Conservation (phyloP, 2,888 invertebrate genomes). For the Heteromyza rotundicornis region DNA sequence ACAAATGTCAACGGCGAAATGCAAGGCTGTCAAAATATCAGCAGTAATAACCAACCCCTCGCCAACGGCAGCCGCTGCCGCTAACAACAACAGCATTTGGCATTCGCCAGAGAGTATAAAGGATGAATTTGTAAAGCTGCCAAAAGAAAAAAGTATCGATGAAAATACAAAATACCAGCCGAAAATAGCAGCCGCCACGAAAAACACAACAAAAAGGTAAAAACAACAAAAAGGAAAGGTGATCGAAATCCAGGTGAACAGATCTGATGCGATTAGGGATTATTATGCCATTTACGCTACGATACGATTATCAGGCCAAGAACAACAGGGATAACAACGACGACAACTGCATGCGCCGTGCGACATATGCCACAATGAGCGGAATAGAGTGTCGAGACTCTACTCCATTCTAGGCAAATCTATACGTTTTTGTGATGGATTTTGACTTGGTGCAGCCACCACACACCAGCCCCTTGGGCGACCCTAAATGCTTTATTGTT, state of each 20-base stretch:
- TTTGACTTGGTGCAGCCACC: background rate
- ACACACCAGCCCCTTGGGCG: background rate
- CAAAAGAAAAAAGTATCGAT: constrained; percentile 40
- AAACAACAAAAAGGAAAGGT: background rate
- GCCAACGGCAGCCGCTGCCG: background rate
- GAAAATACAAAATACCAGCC: constrained; percentile 11
- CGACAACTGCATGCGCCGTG: constrained; percentile 42
- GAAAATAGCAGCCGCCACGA: constrained; percentile 13
- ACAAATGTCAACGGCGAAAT: constrained; percentile 1
- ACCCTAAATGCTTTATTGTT: background rate
- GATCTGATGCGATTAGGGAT: constrained; percentile 57
- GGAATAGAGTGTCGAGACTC: no score
- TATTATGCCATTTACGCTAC: constrained; percentile 57
- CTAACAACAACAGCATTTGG: background rate
- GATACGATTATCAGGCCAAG: constrained; percentile 48
- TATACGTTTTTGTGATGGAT: no score
- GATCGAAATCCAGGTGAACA: constrained; percentile 33
- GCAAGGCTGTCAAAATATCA: background rate
- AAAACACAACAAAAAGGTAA: background rate
- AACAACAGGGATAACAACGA: constrained; percentile 12
- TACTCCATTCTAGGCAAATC: constrained; percentile 4
- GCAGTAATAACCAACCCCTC: constrained; percentile 5
- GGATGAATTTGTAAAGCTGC: constrained; percentile 41
- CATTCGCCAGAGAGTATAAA: background rate
- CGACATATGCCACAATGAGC: constrained; percentile 17